phyloP scores from a whole-genome alignment of 2,797 vertebrate species.

The Spea hammondii region DNA sequence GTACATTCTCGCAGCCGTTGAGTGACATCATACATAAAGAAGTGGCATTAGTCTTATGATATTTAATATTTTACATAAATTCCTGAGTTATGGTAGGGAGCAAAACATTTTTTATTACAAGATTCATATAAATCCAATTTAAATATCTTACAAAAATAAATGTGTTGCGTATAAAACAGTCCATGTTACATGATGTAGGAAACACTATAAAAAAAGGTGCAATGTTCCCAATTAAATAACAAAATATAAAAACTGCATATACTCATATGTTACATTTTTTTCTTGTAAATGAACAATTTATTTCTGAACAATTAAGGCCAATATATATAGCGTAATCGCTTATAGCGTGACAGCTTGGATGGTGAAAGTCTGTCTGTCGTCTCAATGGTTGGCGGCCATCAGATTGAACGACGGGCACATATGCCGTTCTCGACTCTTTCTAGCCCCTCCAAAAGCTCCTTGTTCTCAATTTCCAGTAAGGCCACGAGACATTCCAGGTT shows the following conservation, averaged over 20 bases:
- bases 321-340: neutral
- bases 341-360: constrained; percentile 43
- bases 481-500: constrained; percentile 70
- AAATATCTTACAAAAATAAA: constrained; percentile 63
- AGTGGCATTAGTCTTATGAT: constrained; percentile 61
- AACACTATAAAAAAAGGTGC: constrained; percentile 64
- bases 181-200: constrained; percentile 61
- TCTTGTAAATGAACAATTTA: constrained; percentile 27
- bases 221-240: constrained; percentile 59
- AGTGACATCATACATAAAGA: no score
- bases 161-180: constrained; percentile 63
- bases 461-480: constrained; percentile 74
- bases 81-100: constrained; percentile 69
- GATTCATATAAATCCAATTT: constrained; percentile 60
- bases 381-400: constrained; percentile 44
- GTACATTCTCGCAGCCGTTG: no score
- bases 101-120: constrained; percentile 61
- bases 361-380: no score
- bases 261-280: constrained; percentile 43
- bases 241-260: constrained; percentile 53
- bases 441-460: constrained; percentile 73
- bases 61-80: constrained; percentile 57
- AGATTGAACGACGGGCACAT: constrained; percentile 69
- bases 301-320: constrained; percentile 48
- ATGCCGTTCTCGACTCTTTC: constrained; percentile 68